Base-by-base conservation (phyloP, 2,113 vertebrate species). In the Coryphaenoides rupestris region DNA sequence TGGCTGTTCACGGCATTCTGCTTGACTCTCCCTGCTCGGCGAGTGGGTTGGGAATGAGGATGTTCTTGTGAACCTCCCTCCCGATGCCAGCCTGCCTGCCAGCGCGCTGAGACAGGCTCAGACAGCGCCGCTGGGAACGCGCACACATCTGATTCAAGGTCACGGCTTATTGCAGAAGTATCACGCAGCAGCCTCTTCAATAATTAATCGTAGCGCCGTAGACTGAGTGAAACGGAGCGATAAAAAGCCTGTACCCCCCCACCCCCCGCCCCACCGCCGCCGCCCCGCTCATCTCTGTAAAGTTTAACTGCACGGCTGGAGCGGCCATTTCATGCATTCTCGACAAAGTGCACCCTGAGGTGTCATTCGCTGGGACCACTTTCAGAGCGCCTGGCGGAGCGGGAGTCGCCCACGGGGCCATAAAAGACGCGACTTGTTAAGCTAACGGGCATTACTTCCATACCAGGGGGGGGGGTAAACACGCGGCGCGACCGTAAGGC, bases 341-440 rank as follows among this genome's bases (percentile, higher is more conserved):
- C 68, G 28, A 58, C 50, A 60, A 66, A 77, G 66, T 60, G 64
- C 64, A 40, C 15, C 82, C 62, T 60, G n/a, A 22, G 50, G 73
- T 68, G 52, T 55, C 55, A 54, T 55, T 77, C 33, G 45, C 5
- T 0, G 21, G 59, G 63, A 62, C 17, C 5, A 47, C 16, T 21
- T 60, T n/a, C 26, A 65, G 40, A 63, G 22, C 62, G 23, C 58
- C n/a, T 6, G 15, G 47, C 15, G 54, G 28, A 40, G 63, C 28
- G 24, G 40, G 5, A 40, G 23, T 21, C 28, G 61, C 21, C 40
- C 22, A n/a, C n/a, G 40, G 3, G 24, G 33, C 53, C 19, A 63
- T 19, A 22, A 53, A 57, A n/a, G n/a, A 21, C 56, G 58, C 33
- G 50, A 56, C 22, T 19, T 24, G 26, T 19, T 21, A 19, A 16